These are phyloP conservation scores for Hippoglossus hippoglossus DNA, from an alignment of 2,797 vertebrate species.

Conservation along the genomic window DNA sequence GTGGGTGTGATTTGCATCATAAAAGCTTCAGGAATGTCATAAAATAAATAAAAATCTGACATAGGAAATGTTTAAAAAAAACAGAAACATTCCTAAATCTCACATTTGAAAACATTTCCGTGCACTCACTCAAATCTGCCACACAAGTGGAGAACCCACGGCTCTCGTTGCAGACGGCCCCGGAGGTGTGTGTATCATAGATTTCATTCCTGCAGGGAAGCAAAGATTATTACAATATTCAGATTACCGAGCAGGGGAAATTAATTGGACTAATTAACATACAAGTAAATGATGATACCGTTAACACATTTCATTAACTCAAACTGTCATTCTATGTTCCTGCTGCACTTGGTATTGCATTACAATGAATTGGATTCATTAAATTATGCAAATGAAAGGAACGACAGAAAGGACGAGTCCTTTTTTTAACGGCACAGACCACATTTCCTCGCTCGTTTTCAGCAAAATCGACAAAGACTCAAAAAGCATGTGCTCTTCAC, in stretches of 20 bases:
- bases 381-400: constrained; percentile 90
- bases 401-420: constrained; percentile 76
- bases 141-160: constrained; percentile 47
- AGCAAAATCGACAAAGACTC: constrained; percentile 68
- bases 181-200: constrained; percentile 76
- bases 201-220: constrained; percentile 85
- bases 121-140: constrained; percentile 28
- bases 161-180: constrained; percentile 71
- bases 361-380: constrained; percentile 90
- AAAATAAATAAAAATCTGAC: background rate
- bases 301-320: constrained; percentile 93
- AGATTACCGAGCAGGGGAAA: constrained; percentile 88
- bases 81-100: constrained; percentile 6
- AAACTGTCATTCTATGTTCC: constrained; percentile 89
- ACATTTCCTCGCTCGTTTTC: constrained; percentile 62
- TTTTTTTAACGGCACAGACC: constrained; percentile 66
- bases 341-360: constrained; percentile 86
- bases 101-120: constrained; percentile 17
- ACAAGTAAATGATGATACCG: constrained; percentile 91
- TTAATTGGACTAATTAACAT: constrained; percentile 92
- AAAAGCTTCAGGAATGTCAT: constrained; percentile 33
- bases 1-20: constrained; percentile 36
- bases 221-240: constrained; percentile 89
- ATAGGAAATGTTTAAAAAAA: background rate
- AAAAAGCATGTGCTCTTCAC: constrained; percentile 70